Conservation (phyloP, 1,140 invertebrate species). For the Drosophila nebulosa region DNA sequence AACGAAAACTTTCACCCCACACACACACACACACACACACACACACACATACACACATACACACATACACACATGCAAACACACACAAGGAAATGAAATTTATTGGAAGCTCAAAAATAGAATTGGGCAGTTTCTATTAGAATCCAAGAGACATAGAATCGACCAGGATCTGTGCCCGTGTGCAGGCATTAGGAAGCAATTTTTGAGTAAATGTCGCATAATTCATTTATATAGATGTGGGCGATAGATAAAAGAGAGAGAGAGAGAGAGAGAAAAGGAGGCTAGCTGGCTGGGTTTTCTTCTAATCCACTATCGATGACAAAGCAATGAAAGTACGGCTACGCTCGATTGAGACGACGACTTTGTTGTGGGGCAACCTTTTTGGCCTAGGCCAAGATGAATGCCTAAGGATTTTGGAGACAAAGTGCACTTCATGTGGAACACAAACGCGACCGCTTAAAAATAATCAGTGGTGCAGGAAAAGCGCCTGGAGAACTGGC, state of each 20-base stretch:
- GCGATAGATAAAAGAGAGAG: constrained; percentile 11
- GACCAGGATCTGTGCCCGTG: constrained; percentile 22
- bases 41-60: background rate
- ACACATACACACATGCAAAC: background rate
- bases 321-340: constrained; percentile 46
- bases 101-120: constrained; percentile 54
- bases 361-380: constrained; percentile 4
- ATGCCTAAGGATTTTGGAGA: constrained; percentile 54
- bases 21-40: constrained; percentile 9
- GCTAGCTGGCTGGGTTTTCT: background rate
- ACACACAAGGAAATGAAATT: constrained; percentile 30
- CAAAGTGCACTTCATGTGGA: constrained; percentile 71
- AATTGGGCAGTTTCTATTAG: constrained; percentile 46
- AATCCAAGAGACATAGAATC: constrained; percentile 6
- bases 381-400: constrained; percentile 35
- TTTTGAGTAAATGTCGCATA: constrained; percentile 79
- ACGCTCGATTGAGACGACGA: constrained; percentile 51
- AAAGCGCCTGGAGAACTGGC: background rate
- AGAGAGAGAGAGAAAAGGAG: constrained; percentile 14
- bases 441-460: constrained; percentile 74
- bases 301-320: constrained; percentile 27
- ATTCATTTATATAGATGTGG: constrained; percentile 68
- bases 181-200: constrained; percentile 73
- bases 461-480: constrained; percentile 51
- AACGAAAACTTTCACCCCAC: constrained; percentile 21